Evolutionary conservation across 2,888 invertebrate species (phyloP).

Genomic region (Bombyx huttoni): DNA sequence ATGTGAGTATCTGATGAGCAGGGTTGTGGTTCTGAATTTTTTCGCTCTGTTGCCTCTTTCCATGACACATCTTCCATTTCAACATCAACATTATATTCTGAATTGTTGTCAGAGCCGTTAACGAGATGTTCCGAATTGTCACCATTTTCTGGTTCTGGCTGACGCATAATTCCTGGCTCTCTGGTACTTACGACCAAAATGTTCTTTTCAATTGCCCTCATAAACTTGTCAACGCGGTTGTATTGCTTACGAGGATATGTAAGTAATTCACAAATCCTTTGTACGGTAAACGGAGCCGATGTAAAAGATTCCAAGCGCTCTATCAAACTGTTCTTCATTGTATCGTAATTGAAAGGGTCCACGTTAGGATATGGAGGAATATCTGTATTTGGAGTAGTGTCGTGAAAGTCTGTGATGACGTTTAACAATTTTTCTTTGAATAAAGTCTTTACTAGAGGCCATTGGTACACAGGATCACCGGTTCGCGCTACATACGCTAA

Average conservation of each 20-base stretch:
- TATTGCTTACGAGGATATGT: slow-evolving; percentile 94
- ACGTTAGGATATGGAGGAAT: slow-evolving; percentile 92
- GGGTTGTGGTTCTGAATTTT: slow-evolving; percentile 45
- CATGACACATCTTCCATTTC: slow-evolving; percentile 69
- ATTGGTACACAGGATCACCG: slow-evolving; percentile 94
- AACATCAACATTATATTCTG: slow-evolving; percentile 68
- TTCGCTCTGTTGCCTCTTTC: slow-evolving; percentile 49
- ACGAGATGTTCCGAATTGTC: slow-evolving; percentile 74
- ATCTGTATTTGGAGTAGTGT: slow-evolving; percentile 82
- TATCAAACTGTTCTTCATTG: slow-evolving; percentile 86
- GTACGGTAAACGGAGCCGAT: slow-evolving; percentile 96
- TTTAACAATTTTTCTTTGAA: slow-evolving; percentile 89
- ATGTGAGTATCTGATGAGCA: slow-evolving; percentile 55
- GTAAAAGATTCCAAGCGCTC: slow-evolving; percentile 87
- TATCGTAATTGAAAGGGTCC: slow-evolving; percentile 90
- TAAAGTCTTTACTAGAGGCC: slow-evolving; percentile 89
- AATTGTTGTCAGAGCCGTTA: slow-evolving; percentile 73
- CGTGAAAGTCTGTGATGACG: slow-evolving; percentile 91
- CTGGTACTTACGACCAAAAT: slow-evolving; percentile 87
- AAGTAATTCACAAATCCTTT: slow-evolving; percentile 94
- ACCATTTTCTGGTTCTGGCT: slow-evolving; percentile 76
- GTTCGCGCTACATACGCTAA: slow-evolving; percentile 92
- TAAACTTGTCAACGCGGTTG: slow-evolving; percentile 95
- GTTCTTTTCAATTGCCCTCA: slow-evolving; percentile 97
- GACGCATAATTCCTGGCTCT: slow-evolving; percentile 76